Conservation (phyloP, 2,797 vertebrate species). For the Calcarius lapponicus region DNA sequence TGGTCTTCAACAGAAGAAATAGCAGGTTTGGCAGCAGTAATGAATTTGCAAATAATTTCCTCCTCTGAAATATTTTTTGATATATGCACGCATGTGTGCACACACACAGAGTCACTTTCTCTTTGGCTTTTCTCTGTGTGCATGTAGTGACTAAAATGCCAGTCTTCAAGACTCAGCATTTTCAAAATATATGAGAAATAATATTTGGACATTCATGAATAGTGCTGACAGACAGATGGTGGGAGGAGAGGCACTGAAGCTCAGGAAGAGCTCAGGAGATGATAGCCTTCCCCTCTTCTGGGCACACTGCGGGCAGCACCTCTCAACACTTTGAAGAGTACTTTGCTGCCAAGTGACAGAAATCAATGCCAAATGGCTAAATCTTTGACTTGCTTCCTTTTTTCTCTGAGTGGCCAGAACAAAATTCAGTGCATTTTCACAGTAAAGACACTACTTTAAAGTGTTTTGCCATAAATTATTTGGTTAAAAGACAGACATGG, state of each 20-base stretch:
- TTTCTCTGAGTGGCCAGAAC: not conserved
- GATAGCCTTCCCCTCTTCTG: not conserved
- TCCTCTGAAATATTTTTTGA: not conserved
- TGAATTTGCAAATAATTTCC: not conserved
- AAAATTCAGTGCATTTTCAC: not conserved
- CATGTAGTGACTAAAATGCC: too few relatives aligned
- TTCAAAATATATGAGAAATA: not conserved
- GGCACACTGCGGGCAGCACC: not conserved
- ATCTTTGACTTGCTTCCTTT: constrained; percentile 2
- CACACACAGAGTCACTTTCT: not conserved
- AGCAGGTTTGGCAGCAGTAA: not conserved
- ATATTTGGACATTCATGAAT: not conserved
- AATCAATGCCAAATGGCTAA: constrained; percentile 3
- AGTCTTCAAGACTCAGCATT: not conserved
- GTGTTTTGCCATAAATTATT: not conserved
- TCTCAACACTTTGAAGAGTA: not conserved
- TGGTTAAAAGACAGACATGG: not conserved
- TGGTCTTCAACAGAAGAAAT: not conserved
- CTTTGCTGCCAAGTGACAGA: constrained; percentile 34
- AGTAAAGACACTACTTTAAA: not conserved
- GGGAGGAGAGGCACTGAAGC: not conserved
- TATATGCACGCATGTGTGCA: rapidly evolving
- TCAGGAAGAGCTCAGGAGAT: not conserved
- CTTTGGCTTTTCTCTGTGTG: not conserved
- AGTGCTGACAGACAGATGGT: constrained; percentile 24